Evolutionary conservation across 2,888 invertebrate genomes (phyloP).

Genomic region (Drosophila merina): DNA sequence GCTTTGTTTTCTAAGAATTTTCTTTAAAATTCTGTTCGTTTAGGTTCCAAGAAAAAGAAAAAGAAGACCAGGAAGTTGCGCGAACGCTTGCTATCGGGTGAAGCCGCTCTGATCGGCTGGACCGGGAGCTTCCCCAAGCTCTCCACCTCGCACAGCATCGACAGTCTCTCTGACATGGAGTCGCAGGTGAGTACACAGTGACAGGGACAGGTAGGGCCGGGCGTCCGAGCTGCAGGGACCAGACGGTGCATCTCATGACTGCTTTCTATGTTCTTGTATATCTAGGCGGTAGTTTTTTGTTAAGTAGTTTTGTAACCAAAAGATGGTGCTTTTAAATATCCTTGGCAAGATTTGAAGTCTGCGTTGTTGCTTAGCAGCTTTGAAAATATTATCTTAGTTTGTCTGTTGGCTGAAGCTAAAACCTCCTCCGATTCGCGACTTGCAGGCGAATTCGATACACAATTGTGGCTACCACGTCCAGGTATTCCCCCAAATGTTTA

Average conservation of each 20-base stretch:
- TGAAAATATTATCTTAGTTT: too few species aligned
- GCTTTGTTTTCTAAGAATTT: neutral
- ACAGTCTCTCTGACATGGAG: neutral
- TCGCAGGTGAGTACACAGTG: slow-evolving; percentile 12
- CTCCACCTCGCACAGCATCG: neutral
- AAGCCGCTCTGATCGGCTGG: slow-evolving; percentile 11
- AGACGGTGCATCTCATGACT: neutral
- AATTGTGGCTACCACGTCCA: too few species aligned
- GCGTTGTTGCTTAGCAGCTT: too few species aligned
- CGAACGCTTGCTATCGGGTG: neutral
- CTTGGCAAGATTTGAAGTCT: too few species aligned
- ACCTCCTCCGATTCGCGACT: neutral
- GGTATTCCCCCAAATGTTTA: neutral
- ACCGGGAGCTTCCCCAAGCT: slow-evolving; percentile 10
- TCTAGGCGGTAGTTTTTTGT: too few species aligned
- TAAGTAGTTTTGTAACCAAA: too few species aligned
- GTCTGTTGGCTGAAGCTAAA: neutral
- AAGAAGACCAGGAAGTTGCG: neutral
- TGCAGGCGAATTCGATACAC: neutral
- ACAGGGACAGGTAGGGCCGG: neutral
- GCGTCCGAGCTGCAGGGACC: neutral
- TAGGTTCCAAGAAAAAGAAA: slow-evolving; percentile 8
- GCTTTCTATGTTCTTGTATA: too few species aligned
- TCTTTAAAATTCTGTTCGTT: neutral
- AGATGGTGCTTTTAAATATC: too few species aligned